Base-by-base conservation (phyloP, 2,888 invertebrate species). In the Agrotis ipsilon region DNA sequence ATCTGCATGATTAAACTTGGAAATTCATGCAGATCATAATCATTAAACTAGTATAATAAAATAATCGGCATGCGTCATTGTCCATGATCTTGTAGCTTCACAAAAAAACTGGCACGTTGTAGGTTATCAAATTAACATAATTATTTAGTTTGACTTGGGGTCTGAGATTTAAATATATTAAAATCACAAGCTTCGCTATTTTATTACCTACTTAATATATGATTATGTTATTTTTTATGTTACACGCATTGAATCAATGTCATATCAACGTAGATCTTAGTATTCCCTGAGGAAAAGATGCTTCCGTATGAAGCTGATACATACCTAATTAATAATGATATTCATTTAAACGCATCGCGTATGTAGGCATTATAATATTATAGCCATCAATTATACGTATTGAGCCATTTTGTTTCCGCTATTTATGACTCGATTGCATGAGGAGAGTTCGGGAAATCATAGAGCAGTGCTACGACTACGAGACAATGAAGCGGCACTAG, bases 261-360 rank as follows among this genome's bases (percentile, higher is more conserved):
- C 67, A 62, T 61, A 27, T 43, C 43, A 16, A 58, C 24, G 63
- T 72, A 81, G 64, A 57, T 57, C 43, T 59, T 45, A 65, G 75
- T 65, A 80, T 69, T 80, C 76, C 59, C 78, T 24, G 46, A 80
- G 81, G 81, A 70, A 70, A 66, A 55, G 51, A 70, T 43, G 27
- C 78, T 80, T 80, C 78, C 76, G 76, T 70, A 69, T 80, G 39
- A 52, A 49, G 75, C 52, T 58, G 39, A 69, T 65, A 59, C 61
- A 80, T 79, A 65, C 58, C 27, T 76, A 58, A 65, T 78, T 65
- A 65, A 61, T 64, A 60, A 61, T 60, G 39, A 39, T 19, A 62
- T 62, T 66, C 24, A 79, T 62, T 49, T 74, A 79, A 59, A 67
- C 43, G 45, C 46, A 59, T 51, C 59, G 61, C 67, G 74, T 76